These are phyloP conservation scores for Protobothrops mucrosquamatus DNA, from an alignment of 2,113 vertebrate genomes.

Conservation along the genomic window DNA sequence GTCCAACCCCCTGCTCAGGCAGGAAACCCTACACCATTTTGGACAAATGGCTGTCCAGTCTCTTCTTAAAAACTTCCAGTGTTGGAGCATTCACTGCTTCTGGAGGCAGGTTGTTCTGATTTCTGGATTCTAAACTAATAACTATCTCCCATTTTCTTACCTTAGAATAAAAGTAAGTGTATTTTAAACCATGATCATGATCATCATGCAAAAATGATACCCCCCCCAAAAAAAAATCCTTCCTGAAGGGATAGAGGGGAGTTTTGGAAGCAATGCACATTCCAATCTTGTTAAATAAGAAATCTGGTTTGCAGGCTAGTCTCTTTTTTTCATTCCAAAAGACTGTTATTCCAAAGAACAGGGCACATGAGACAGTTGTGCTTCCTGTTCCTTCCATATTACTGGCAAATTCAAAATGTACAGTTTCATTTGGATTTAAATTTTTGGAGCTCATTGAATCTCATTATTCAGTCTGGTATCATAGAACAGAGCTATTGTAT, in stretches of 20 bases:
- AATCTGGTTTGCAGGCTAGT: background rate
- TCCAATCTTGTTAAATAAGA: background rate
- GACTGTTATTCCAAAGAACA: background rate
- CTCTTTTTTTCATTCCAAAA: background rate
- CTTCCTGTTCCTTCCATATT: background rate
- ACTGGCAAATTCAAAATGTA: background rate
- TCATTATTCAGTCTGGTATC: background rate
- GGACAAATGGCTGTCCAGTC: too few species aligned
- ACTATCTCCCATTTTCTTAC: background rate
- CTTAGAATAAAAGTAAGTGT: background rate
- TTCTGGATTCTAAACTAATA: background rate
- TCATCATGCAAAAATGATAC: background rate
- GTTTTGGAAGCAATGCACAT: background rate
- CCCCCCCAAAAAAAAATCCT: background rate
- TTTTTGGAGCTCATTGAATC: background rate
- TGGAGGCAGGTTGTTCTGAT: too few species aligned
- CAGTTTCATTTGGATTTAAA: background rate
- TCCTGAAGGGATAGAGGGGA: background rate
- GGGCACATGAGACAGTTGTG: background rate
- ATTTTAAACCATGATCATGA: background rate
- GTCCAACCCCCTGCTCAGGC: too few species aligned
- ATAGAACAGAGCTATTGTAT: background rate
- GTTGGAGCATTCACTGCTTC: too few species aligned
- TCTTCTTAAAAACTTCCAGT: too few species aligned
- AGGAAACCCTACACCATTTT: too few species aligned